These are phyloP conservation scores for Eilema sororculum DNA, from an alignment of 2,888 invertebrate genomes.

Conservation along the genomic window DNA sequence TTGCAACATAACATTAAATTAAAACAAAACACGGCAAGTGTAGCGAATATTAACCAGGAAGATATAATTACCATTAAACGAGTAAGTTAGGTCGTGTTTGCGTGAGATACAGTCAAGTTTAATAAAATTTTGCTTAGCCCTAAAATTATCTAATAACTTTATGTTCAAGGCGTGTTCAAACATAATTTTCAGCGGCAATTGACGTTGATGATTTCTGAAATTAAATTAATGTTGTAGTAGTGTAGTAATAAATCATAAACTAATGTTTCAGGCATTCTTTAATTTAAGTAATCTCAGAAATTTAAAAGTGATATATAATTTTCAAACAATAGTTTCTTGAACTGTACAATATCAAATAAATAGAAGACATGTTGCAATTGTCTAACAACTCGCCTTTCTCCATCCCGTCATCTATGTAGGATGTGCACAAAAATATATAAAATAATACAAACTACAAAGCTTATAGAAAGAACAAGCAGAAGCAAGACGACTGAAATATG, in stretches of 20 bases:
- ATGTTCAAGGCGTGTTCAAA: neutral
- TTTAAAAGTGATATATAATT: neutral
- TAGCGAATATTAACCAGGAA: neutral
- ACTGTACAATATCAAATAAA: too few relatives aligned
- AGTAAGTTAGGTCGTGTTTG: slow-evolving; percentile 1
- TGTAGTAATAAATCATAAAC: neutral
- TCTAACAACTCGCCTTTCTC: too few relatives aligned
- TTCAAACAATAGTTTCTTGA: too few relatives aligned
- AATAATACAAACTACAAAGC: too few relatives aligned
- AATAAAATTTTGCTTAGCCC: slow-evolving; percentile 1
- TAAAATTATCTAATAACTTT: neutral
- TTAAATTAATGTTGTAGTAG: neutral
- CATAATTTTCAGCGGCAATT: neutral
- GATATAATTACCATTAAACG: neutral
- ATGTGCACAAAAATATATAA: too few relatives aligned
- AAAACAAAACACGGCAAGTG: slow-evolving; percentile 2
- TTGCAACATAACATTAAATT: neutral
- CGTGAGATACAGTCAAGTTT: neutral
- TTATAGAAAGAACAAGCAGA: too few relatives aligned
- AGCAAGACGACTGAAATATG: too few relatives aligned
- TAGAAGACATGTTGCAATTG: too few relatives aligned
- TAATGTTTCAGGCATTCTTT: neutral
- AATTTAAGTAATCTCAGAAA: neutral
- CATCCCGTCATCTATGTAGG: too few relatives aligned
- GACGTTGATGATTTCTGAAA: neutral